Base-by-base conservation (phyloP, 2,888 invertebrate species). In the Atrina japonica region DNA sequence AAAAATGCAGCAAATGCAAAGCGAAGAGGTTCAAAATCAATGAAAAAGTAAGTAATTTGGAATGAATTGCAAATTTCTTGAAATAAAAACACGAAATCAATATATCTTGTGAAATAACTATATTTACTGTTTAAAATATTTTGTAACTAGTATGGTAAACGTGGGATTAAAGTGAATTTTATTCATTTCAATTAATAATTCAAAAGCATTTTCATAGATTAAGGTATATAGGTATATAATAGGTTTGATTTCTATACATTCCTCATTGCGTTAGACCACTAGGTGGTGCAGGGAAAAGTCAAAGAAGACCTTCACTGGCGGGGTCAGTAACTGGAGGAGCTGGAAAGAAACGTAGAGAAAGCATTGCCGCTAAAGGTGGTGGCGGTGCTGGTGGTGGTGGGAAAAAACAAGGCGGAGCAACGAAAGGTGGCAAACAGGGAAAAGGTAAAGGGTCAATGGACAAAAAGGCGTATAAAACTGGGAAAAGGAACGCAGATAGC, bases 401-500 rank as follows among this genome's bases (percentile, higher is more conserved):
- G 5, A 49, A n/a, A n/a, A n/a, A n/a, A n/a, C n/a, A n/a, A n/a
- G n/a, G n/a, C n/a, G n/a, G n/a, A n/a, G n/a, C 25, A 25, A 25
- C 11, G 7, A n/a, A 55, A 70, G 21, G 52, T 64, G 72, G 66
- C 70, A 53, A 77, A 69, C 60, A 71, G 65, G 61, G 72, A 69
- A 41, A 66, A 58, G 7, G 43, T 50, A 53, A 43, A 29, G 30
- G 43, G 2, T 53, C 47, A 21, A 74, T 75, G 41, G 76, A 77
- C 47, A 76, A 76, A 53, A 47, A 45, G 25, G 60, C 47, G 23
- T 73, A 66, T 25, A 85, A 85, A 65, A 73, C 78, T 25, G 88
- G 88, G 9, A 86, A 85, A 67, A 71, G 88, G 3, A 75, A 85
- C 70, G 55, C 66, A 2, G 86, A 80, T 64, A 87, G 87, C 65